Evolutionary conservation across 2,888 invertebrate genomes (phyloP).

Genomic region (Iselma pallidipennis): DNA sequence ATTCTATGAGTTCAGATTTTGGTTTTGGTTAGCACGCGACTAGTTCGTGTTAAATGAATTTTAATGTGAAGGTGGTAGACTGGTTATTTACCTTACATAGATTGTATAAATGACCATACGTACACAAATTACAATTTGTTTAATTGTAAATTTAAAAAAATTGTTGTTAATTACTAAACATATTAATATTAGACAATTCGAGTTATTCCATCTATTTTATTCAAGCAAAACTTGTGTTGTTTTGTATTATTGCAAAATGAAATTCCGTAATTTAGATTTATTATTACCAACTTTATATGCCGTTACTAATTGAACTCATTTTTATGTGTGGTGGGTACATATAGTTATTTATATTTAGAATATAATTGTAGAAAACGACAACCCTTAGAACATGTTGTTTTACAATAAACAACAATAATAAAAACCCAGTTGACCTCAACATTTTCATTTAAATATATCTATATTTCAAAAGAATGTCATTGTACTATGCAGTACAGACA

Average conservation of each 20-base stretch:
- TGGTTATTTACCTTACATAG: slow-evolving; percentile 19
- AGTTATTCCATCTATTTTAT: slow-evolving; percentile 2
- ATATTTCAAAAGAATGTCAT: background rate
- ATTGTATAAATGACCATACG: background rate
- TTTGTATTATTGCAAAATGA: slow-evolving; percentile 11
- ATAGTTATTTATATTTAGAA: slow-evolving; percentile 1
- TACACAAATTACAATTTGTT: background rate
- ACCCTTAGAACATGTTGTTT: slow-evolving; percentile 10
- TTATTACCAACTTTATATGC: slow-evolving; percentile 4
- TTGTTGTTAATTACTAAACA: background rate
- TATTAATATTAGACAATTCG: too few species aligned
- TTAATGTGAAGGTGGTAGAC: slow-evolving; percentile 14
- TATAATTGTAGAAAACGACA: background rate
- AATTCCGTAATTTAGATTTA: slow-evolving; percentile 18
- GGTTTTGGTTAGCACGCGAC: slow-evolving; percentile 13
- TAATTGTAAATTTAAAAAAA: background rate
- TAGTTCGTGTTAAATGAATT: slow-evolving; percentile 19
- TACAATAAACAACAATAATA: slow-evolving; percentile 3
- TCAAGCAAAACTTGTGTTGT: background rate
- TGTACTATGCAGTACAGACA: too few species aligned
- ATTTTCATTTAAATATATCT: background rate
- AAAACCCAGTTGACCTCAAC: background rate
- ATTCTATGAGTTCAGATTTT: background rate
- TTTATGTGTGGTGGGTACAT: background rate
- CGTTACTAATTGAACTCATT: background rate